Base-by-base conservation (phyloP, 2,113 vertebrate genomes). In the Poeciliopsis retropinna region DNA sequence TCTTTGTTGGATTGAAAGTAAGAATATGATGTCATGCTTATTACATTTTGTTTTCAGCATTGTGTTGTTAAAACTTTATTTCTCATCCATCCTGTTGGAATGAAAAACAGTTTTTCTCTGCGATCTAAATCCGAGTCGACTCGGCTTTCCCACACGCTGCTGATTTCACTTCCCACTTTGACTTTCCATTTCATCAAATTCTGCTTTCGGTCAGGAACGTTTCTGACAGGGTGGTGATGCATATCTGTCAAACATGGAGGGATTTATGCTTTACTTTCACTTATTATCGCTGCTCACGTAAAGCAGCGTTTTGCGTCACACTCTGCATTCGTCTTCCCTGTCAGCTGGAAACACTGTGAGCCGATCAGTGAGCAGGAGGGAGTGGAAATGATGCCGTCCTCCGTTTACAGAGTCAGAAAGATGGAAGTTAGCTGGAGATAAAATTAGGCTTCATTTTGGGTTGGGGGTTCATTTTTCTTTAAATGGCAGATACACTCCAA, bases 251-350 rank as follows among this genome's bases (percentile, higher is more conserved):
- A 47, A 69, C 32, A 70, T 28, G 66, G 30, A 60, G 32, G 72
- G 69, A 78, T 78, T 81, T 67, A 72, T 85, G 84, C 74, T 44
- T 76, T 72, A 37, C 73, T 72, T 60, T 71, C 70, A 2, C 71
- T 30, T 77, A 31, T 78, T 60, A 8, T 8, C 32, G 32, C 32
- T 34, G 75, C 67, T 39, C 6, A n/a, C 17, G 66, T 60, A 22
- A 77, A 76, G 71, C 69, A 28, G 67, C 72, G 29, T 37, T 68
- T 85, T 76, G 19, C 68, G 30, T 4, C 68, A 2, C 73, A 73
- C 47, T 76, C 69, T 47, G 63, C 34, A 31, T 76, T 72, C 66
- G 4, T 63, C 17, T 60, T 60, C 1, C 0, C 61, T 68, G 78
- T 85, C 80, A 31, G 77, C 72, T 41, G 37, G 29, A 54, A 63